Conservation (phyloP, 2,888 invertebrate species). For the Fragum fragum region DNA sequence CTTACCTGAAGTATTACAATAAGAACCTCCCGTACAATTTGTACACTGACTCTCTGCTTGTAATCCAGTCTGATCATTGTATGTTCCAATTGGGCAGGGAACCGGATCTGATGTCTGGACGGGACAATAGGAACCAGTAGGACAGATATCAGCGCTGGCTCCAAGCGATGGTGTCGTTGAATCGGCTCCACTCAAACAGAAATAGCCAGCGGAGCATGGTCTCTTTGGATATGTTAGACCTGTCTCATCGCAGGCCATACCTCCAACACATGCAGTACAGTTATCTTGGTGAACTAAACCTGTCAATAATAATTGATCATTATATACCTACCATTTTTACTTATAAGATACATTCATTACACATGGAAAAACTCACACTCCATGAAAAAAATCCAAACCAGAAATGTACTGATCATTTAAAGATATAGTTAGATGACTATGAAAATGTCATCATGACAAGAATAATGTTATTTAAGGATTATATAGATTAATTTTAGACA, state of each 20-base stretch:
- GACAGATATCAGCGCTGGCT: constrained; percentile 80
- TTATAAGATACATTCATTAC: too few species aligned
- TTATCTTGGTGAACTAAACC: constrained; percentile 75
- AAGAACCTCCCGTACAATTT: constrained; percentile 85
- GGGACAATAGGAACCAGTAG: constrained; percentile 83
- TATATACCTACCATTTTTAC: too few species aligned
- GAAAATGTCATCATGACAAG: too few species aligned
- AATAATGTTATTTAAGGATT: too few species aligned
- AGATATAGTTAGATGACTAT: too few species aligned
- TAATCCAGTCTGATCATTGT: constrained; percentile 76
- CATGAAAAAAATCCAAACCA: too few species aligned
- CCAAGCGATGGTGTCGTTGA: constrained; percentile 82
- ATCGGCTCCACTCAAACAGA: constrained; percentile 78
- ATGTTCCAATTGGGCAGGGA: constrained; percentile 83
- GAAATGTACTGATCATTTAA: too few species aligned
- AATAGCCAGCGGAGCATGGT: constrained; percentile 83
- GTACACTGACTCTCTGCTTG: constrained; percentile 77
- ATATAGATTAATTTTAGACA: too few species aligned
- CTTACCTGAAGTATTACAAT: constrained; percentile 84
- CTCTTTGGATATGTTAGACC: constrained; percentile 81
- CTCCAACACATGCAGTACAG: constrained; percentile 83
- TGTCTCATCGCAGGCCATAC: constrained; percentile 84
- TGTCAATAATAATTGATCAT: constrained; percentile 5
- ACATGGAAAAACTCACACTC: neutral
- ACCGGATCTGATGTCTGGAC: constrained; percentile 81